Base-by-base conservation (phyloP, 2,888 invertebrate genomes). In the Galeopsomyia nigrocyanea region DNA sequence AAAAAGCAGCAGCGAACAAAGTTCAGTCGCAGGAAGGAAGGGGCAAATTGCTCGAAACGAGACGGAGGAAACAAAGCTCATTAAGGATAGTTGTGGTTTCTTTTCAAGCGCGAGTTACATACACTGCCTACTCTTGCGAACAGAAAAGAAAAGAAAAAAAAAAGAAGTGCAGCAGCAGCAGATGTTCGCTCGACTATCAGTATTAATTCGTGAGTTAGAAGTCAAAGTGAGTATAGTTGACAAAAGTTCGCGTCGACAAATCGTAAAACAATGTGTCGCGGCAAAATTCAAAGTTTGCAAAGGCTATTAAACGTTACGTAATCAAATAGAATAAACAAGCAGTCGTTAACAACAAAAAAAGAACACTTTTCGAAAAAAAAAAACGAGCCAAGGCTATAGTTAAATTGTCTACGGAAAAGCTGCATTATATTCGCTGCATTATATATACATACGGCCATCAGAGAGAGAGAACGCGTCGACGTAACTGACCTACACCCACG, bases 401-500 rank as follows among this genome's bases (percentile, higher is more conserved):
- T 39, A 39, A 2, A 26, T 26, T 26, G 10, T 39, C 39, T 39
- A 7, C 39, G 39, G 39, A 39, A 39, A 39, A 39, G 13, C 39
- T 10, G 7, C 3, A 31, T 31, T 31, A 31, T 31, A n/a, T n/a
- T 7, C 3, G 31, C 31, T 31, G 31, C 31, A 31, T 7, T 31
- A n/a, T 31, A 31, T n/a, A 31, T 13, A 1, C 39, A 10, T 13
- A 39, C 39, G 39, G 39, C 39, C 31, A 31, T 31, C 31, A 7
- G 31, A 49, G 26, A n/a, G n/a, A n/a, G 26, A 26, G 26, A 26
- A 5, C 26, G 26, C 21, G 47, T 21, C 57, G 49, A 17, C 57
- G 31, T 64, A 73, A 73, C 73, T 73, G 73, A 73, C 73, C 73
- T 73, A 73, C 73, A 73, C 65, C 68, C 67, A 58, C 55, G 17